A percentile compares a stretch with the other conserved stretches of the same genome.
These are phyloP conservation scores for Petrolisthes manimaculis DNA, from an alignment of 2,888 invertebrate genomes.

Conservation along the genomic window DNA sequence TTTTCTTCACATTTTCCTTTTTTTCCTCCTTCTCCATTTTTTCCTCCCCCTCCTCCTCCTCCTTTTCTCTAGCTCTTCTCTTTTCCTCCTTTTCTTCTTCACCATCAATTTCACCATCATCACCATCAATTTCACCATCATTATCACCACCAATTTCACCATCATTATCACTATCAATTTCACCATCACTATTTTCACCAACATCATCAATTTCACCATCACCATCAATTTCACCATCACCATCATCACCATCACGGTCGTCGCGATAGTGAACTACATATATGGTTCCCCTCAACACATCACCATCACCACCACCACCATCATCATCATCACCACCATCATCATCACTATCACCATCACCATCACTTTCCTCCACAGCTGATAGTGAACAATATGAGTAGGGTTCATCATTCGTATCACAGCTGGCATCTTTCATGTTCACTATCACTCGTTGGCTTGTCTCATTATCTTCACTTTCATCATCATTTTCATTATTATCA, in stretches of 20 bases:
- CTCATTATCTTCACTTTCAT: not conserved
- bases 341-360: no score
- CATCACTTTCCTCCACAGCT: not conserved
- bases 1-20: not conserved
- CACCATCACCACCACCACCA: constrained; percentile 19
- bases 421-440: constrained; percentile 4
- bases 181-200: constrained; percentile 6
- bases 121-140: no score
- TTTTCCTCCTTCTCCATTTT: not conserved
- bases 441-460: not conserved
- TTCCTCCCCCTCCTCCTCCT: not conserved
- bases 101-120: not conserved
- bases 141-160: not conserved
- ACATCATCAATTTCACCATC: not conserved
- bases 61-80: not conserved
- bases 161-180: not conserved
- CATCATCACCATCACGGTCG: not conserved
- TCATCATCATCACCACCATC: not conserved
- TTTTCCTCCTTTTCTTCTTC: not conserved
- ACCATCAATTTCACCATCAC: constrained; percentile 9
- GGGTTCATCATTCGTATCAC: not conserved
- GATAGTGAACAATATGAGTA: not conserved
- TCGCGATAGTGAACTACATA: not conserved
- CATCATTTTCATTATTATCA: not conserved
- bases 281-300: not conserved